phyloP scores from a whole-genome alignment of 2,888 invertebrate genomes.

The Drosophila pegasa region DNA sequence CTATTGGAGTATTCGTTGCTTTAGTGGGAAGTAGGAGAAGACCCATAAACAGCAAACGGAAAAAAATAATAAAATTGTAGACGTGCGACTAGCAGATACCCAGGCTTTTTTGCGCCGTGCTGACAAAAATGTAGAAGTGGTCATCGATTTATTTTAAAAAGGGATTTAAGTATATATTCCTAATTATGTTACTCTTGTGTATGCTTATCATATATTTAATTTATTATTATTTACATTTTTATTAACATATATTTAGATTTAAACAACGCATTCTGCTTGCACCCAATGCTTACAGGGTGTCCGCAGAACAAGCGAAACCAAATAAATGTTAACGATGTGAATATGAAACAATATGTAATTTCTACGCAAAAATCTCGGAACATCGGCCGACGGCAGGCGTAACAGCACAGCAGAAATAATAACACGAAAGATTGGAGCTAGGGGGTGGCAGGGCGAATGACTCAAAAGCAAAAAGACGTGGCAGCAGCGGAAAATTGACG shows the following conservation, averaged over 20 bases:
- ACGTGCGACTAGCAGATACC: neutral
- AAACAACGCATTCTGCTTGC: neutral
- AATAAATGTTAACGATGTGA: conserved; percentile 31
- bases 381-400: conserved; percentile 42
- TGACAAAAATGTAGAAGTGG: neutral
- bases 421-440: neutral
- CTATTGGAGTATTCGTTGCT: neutral
- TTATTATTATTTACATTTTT: neutral
- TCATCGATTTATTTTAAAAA: too few relatives aligned
- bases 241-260: neutral
- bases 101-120: too few relatives aligned
- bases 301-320: neutral
- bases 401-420: conserved; percentile 32
- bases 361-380: conserved; percentile 58
- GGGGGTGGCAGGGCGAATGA: conserved; percentile 13
- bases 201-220: too few relatives aligned
- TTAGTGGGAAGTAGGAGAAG: neutral
- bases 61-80: neutral
- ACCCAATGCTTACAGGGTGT: neutral
- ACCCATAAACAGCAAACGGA: conserved; percentile 25
- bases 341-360: conserved; percentile 54
- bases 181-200: too few relatives aligned
- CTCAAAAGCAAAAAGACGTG: conserved; percentile 40
- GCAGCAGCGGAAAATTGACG: conserved; percentile 47
- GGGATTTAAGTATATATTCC: too few relatives aligned